Evolutionary conservation across 2,888 invertebrate genomes (phyloP).

Genomic region (Polyommatus icarus): DNA sequence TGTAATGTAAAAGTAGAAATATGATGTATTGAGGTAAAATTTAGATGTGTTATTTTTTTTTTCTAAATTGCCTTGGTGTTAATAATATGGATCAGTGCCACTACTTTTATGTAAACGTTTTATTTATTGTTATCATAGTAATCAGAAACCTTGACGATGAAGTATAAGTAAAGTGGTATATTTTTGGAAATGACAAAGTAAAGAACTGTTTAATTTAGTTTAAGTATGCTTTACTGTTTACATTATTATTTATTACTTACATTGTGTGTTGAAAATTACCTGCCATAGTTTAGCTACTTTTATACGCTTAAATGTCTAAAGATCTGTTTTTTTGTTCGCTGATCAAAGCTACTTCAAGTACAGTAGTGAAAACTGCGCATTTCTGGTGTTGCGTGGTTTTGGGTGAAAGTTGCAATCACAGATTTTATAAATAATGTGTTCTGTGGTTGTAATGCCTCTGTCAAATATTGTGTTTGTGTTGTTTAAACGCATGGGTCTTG

Average conservation of each 20-base stretch:
- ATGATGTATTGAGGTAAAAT: too few species aligned
- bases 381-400: neutral
- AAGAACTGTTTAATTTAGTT: neutral
- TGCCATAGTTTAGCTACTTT: conserved; percentile 5
- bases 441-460: too few species aligned
- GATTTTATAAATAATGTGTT: too few species aligned
- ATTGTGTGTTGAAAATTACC: neutral
- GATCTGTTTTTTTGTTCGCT: neutral
- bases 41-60: too few species aligned
- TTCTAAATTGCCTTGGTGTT: too few species aligned
- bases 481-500: too few species aligned
- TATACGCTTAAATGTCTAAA: neutral
- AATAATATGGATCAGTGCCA: too few species aligned
- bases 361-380: neutral
- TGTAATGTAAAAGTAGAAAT: neutral
- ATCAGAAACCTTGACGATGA: neutral
- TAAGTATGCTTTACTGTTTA: neutral
- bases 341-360: neutral
- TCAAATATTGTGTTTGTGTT: too few species aligned
- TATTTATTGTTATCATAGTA: too few species aligned
- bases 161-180: neutral
- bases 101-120: neutral
- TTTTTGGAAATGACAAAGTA: neutral
- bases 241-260: neutral
- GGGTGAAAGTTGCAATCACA: neutral